A percentile compares a stretch with the other conserved stretches of the same genome.
These are phyloP conservation scores for Drepanosiphum platanoidis DNA, from an alignment of 2,888 invertebrate species.

Conservation along the genomic window DNA sequence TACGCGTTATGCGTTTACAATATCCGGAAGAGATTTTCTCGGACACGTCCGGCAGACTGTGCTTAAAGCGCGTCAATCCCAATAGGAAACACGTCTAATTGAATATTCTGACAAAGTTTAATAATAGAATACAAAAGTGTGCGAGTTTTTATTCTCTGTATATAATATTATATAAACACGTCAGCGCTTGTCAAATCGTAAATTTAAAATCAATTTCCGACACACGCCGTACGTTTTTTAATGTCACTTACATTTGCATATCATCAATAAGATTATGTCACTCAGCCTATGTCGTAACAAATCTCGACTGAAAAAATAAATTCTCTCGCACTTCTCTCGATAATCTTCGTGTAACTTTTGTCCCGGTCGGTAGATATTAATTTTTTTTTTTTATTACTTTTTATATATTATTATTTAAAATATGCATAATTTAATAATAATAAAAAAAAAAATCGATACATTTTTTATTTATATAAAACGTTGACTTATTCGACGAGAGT, in stretches of 20 bases:
- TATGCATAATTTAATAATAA: too few species aligned
- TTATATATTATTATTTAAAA: too few species aligned
- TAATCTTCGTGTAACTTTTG: too few species aligned
- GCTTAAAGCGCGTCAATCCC: background rate
- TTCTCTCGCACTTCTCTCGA: too few species aligned
- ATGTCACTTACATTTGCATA: conserved; percentile 5
- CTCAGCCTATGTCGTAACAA: too few species aligned
- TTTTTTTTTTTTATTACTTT: too few species aligned
- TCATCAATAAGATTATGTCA: too few species aligned
- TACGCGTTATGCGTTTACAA: conserved; percentile 17
- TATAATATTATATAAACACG: background rate
- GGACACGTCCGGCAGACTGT: background rate
- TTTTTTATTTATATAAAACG: too few species aligned
- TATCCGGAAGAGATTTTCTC: conserved; percentile 9
- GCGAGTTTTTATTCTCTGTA: background rate
- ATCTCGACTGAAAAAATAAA: too few species aligned
- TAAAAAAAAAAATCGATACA: too few species aligned
- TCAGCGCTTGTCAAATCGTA: background rate
- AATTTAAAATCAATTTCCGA: conserved; percentile 31
- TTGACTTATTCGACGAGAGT: too few species aligned
- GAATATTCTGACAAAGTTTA: conserved; percentile 6
- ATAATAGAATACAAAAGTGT: background rate
- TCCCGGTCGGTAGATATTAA: too few species aligned
- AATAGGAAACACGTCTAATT: background rate
- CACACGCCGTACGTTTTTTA: background rate